These are phyloP conservation scores for Siniperca chuatsi DNA, from an alignment of 2,113 vertebrate species.

Conservation along the genomic window DNA sequence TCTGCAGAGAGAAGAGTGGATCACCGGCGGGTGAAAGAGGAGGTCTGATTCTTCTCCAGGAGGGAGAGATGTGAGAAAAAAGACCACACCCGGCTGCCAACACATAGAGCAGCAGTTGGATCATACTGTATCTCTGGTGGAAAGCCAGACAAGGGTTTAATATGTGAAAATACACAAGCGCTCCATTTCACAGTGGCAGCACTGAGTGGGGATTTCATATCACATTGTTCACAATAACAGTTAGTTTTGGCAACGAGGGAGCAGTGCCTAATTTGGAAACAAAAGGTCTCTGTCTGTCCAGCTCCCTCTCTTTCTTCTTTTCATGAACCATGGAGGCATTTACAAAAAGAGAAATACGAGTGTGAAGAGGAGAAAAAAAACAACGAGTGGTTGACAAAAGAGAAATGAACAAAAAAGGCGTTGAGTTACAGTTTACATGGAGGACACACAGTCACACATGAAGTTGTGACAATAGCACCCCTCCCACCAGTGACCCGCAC, in stretches of 20 bases:
- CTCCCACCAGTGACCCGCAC: conserved; percentile 17
- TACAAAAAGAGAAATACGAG: conserved; percentile 29
- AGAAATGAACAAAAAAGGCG: conserved; percentile 23
- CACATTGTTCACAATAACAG: conserved; percentile 40
- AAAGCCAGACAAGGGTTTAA: conserved; percentile 31
- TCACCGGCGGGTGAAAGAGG: not conserved
- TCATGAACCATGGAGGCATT: conserved; percentile 52
- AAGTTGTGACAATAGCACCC: conserved; percentile 47
- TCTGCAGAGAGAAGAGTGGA: conserved; percentile 29
- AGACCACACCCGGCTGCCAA: conserved; percentile 20
- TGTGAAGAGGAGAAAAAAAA: not conserved
- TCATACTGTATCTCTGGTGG: not conserved
- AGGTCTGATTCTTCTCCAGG: conserved; percentile 32
- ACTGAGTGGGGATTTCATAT: conserved; percentile 27
- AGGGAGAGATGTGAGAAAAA: conserved; percentile 3
- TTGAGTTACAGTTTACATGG: conserved; percentile 63
- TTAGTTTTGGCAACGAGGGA: conserved; percentile 46
- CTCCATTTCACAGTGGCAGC: conserved; percentile 32
- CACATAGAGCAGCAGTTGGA: not conserved
- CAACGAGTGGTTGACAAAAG: conserved; percentile 8
- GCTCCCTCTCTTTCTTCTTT: not conserved
- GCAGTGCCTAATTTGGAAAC: conserved; percentile 45
- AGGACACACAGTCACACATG: conserved; percentile 46
- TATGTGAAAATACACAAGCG: conserved; percentile 33
- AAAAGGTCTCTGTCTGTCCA: conserved; percentile 39